Evolutionary conservation across 2,113 vertebrate species (phyloP), one percentile per base, ranked within the genome.

Genomic region (Otolemur garnettii): DNA sequence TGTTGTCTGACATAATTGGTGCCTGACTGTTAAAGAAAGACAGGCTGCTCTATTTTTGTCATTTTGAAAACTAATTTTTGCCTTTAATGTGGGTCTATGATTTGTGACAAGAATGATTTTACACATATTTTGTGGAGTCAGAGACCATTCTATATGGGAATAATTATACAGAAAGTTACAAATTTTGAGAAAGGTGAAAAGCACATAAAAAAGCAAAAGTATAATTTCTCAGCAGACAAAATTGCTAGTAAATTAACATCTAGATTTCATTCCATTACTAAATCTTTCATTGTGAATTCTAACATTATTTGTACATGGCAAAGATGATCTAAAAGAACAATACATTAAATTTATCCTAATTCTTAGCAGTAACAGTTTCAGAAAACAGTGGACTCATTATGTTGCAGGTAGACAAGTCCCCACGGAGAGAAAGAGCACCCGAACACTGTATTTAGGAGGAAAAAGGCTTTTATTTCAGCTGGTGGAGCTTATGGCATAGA

Each of bases 151-250:
- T 75, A 68, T 19, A 71, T 6, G 5, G 26, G 50, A 0, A 24
- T 53, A 86, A 86, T 78, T 93, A 81, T 53, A 64, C 4, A 82
- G 22, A 78, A 66, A 81, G 4, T 30, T 59, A 55, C 35, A 96
- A 33, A 72, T 72, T 77, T 96, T 89, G 26, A 82, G 5, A 62
- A 77, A 92, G n/a, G 4, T 80, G 17, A 75, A 91, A 87, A 89
- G 9, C 3, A 12, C 19, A 64, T 53, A 64, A 38, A 93, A 57
- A 79, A 64, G 53, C 4, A 69, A 81, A 74, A 79, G 1, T 75
- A 64, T 69, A 11, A 72, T 57, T 62, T 91, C 17, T 91, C 93
- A 33, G 5, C 21, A n/a, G 26, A 84, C 8, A 38, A 53, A 93
- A 77, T 26, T 93, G 21, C 26, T 83, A 9, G 79, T 93, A 60